A percentile compares a stretch with the other conserved stretches of the same genome.
These are phyloP conservation scores for Monomorium pharaonis DNA, from an alignment of 1,140 invertebrate genomes.

Conservation along the genomic window DNA sequence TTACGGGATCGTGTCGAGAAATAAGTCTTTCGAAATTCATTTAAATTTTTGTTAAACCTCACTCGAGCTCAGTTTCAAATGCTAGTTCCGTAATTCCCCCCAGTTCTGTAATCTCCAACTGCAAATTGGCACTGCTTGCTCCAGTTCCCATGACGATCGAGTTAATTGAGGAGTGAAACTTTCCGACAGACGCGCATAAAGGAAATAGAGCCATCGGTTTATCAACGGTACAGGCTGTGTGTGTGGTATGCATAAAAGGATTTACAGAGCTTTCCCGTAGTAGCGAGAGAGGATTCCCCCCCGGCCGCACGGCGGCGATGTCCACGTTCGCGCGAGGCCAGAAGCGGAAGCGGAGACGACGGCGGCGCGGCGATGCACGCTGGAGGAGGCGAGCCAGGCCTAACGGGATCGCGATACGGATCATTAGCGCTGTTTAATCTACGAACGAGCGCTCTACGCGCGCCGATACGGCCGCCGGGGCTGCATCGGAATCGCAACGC, in stretches of 20 bases:
- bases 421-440: constrained; percentile 77
- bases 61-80: not conserved
- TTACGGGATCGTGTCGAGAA: too few relatives aligned
- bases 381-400: constrained; percentile 59
- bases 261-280: not conserved
- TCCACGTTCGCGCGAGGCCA: constrained; percentile 48
- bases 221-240: constrained; percentile 5
- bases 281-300: not conserved
- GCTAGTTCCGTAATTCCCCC: not conserved
- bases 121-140: not conserved
- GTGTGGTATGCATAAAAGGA: constrained; percentile 8
- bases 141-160: constrained; percentile 30
- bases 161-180: constrained; percentile 39
- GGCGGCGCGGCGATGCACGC: constrained; percentile 3
- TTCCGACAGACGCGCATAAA: not conserved
- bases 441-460: constrained; percentile 67
- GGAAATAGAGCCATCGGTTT: not conserved
- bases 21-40: not conserved
- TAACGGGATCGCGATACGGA: constrained; percentile 82
- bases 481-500: not conserved
- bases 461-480: not conserved
- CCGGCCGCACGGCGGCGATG: not conserved
- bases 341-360: constrained; percentile 74
- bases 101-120: not conserved
- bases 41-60: not conserved